Conservation (phyloP, 2,797 vertebrate genomes). For the Capromys pilorides region DNA sequence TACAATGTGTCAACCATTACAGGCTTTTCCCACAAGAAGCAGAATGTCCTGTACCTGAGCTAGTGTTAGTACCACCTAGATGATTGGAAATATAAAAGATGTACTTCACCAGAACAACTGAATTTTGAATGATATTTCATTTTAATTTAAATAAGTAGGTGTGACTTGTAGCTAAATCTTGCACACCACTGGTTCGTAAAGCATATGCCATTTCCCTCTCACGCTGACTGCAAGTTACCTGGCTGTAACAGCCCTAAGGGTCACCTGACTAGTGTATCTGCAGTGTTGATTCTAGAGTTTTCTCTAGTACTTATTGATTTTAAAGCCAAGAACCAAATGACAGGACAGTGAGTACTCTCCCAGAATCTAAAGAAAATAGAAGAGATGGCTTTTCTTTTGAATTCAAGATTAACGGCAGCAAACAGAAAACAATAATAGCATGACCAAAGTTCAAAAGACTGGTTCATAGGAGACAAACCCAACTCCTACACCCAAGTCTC, state of each 20-base stretch:
- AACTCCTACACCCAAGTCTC: neutral
- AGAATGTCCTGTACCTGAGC: neutral
- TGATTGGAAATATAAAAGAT: neutral
- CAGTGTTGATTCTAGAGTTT: neutral
- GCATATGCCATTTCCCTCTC: neutral
- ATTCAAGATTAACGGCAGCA: neutral
- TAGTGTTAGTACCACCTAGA: neutral
- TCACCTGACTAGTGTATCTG: neutral
- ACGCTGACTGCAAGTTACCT: neutral
- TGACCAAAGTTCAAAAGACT: neutral
- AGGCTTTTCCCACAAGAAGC: neutral
- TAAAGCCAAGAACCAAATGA: neutral
- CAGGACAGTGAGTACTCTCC: neutral
- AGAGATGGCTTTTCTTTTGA: neutral
- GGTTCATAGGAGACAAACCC: neutral
- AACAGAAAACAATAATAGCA: neutral
- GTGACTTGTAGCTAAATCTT: neutral
- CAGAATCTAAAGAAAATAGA: neutral
- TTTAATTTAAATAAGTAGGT: neutral
- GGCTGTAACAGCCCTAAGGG: neutral
- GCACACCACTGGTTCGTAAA: neutral
- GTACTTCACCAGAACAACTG: neutral
- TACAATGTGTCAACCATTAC: too few relatives aligned
- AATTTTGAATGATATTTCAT: neutral
- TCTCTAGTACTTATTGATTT: neutral